Conservation (phyloP, 2,888 invertebrate genomes). For the Phortica magna region DNA sequence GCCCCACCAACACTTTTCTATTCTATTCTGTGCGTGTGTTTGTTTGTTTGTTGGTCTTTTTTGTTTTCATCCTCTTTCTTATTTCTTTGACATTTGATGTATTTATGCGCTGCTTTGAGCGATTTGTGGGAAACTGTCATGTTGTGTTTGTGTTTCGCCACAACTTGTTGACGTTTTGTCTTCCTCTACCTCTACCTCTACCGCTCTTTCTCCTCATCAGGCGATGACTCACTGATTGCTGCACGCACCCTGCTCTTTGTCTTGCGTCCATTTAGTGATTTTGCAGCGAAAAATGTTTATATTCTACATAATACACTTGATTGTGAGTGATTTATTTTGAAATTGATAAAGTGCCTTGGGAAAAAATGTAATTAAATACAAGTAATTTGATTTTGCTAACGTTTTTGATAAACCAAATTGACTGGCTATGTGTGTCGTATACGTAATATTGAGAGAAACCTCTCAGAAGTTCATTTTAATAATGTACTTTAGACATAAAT, state of each 20-base stretch:
- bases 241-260: background rate
- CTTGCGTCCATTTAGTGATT: background rate
- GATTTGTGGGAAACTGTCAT: slow-evolving; percentile 71
- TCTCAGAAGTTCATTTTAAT: no score
- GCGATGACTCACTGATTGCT: background rate
- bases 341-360: slow-evolving; percentile 57
- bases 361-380: slow-evolving; percentile 69
- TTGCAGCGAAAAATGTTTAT: background rate
- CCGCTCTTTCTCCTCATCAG: background rate
- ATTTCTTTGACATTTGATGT: slow-evolving; percentile 66
- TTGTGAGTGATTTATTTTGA: slow-evolving; percentile 70
- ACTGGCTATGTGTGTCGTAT: background rate
- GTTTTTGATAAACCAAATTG: background rate
- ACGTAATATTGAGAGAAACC: background rate
- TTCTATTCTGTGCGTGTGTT: slow-evolving; percentile 9
- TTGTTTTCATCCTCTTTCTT: slow-evolving; percentile 45
- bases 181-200: background rate
- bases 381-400: slow-evolving; percentile 47
- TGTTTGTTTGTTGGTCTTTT: slow-evolving; percentile 50
- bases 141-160: slow-evolving; percentile 55
- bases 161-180: background rate
- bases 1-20: background rate
- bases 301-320: slow-evolving; percentile 50
- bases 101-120: slow-evolving; percentile 69
- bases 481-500: no score